phyloP scores from a whole-genome alignment of 2,797 vertebrate species.

The Betta splendens region DNA sequence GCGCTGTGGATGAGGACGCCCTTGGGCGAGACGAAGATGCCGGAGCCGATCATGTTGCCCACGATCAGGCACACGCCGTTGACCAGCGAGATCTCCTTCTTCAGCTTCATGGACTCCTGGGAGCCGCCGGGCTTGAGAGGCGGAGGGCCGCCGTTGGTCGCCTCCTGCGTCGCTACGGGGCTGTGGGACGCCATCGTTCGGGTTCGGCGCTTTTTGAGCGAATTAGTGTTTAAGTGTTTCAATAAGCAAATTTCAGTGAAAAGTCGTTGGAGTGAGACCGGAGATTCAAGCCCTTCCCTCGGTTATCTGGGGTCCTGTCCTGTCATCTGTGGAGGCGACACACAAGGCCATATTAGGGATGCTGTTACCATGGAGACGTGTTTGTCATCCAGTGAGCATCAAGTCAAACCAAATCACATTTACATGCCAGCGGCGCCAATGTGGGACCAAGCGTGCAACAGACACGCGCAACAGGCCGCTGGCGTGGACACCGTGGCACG shows the following conservation, averaged over 20 bases:
- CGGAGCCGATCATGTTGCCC: slow-evolving; percentile 96
- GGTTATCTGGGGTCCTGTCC: slow-evolving; percentile 60
- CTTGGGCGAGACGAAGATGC: slow-evolving; percentile 94
- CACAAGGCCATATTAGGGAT: slow-evolving; percentile 43
- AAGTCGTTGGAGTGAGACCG: not conserved
- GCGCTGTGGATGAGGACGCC: slow-evolving; percentile 91
- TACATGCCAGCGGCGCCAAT: slow-evolving; percentile 26
- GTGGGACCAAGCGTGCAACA: slow-evolving; percentile 33
- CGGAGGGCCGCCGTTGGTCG: slow-evolving; percentile 47
- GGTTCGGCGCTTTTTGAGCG: not conserved
- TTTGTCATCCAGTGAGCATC: slow-evolving; percentile 1
- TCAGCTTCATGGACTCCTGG: slow-evolving; percentile 85
- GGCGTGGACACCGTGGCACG: slow-evolving; percentile 41
- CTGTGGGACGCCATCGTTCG: slow-evolving; percentile 76
- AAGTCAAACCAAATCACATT: slow-evolving; percentile 41
- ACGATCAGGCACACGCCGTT: slow-evolving; percentile 93
- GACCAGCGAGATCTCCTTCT: slow-evolving; percentile 92
- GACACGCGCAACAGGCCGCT: slow-evolving; percentile 18
- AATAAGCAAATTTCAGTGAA: slow-evolving; percentile 11
- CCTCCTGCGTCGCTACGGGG: slow-evolving; percentile 60
- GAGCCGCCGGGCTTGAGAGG: slow-evolving; percentile 38
- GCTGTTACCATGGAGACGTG: slow-evolving; percentile 36
- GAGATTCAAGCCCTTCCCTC: slow-evolving; percentile 15
- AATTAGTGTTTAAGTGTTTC: not conserved
- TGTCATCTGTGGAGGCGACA: slow-evolving; percentile 72